Evolutionary conservation across 2,797 vertebrate genomes (phyloP), one percentile per base, ranked within the genome.

Genomic region (Ptychobarbus kaznakovi): DNA sequence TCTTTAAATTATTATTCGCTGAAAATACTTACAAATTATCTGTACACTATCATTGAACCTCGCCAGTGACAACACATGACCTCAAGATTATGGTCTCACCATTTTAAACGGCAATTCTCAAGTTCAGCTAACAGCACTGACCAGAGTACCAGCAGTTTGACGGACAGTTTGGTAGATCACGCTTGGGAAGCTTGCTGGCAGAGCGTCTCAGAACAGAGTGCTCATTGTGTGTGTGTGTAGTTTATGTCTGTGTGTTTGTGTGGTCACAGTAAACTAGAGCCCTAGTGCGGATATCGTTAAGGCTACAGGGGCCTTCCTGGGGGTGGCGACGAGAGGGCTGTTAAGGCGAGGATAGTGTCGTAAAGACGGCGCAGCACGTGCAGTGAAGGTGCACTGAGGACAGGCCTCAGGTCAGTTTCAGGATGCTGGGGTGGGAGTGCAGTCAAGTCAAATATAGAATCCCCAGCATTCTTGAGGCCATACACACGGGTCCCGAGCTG

Each of bases 361-460:
- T 81, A 85, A 86, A 90, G 89, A 86, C 88, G 83, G 87, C 84
- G 83, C 32, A 66, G 78, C 85, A 86, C 56, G 86, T 89, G 84
- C 89, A 86, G 89, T 89, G 85, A 93, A 94, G 93, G 92, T 93
- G 86, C 92, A 92, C 83, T 93, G 89, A 93, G 94, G 94, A 96
- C 92, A 95, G 93, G 90, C 81, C 85, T 89, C 91, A 92, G 93
- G 93, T 95, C 93, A 94, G 91, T 89, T 28, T 51, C 68, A 88
- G 92, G 92, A 94, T 93, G 92, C 90, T 80, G 90, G 90, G 93
- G 92, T 93, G 93, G 93, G 94, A 93, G 93, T 90, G 32, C 92
- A 91, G 92, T 94, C 93, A 92, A 38, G 89, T 92, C 94, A 94
- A 95, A 95, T 95, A 94, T 95, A 96, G 95, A 95, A 94, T 88